Conservation (phyloP, 2,113 vertebrate species). For the Diglossa brunneiventris region DNA sequence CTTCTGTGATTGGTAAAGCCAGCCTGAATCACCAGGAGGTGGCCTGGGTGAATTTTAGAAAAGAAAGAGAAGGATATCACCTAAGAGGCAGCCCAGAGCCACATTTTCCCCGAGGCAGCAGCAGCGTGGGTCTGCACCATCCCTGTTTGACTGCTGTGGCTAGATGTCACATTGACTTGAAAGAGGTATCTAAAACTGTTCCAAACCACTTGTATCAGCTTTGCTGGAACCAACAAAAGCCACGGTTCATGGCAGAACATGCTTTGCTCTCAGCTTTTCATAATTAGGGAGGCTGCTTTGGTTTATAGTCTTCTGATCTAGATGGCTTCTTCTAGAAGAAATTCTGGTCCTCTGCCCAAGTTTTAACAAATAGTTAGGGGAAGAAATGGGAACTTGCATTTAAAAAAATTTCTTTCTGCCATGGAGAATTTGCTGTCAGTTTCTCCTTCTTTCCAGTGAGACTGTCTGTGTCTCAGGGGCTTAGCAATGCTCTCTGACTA, state of each 20-base stretch:
- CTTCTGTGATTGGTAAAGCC: background rate
- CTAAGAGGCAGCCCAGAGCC: background rate
- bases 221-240: background rate
- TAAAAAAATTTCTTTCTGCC: background rate
- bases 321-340: background rate
- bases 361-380: background rate
- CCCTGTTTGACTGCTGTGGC: background rate
- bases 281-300: background rate
- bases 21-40: background rate
- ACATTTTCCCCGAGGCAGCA: background rate
- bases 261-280: background rate
- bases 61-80: background rate
- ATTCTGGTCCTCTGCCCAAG: conserved; percentile 2
- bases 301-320: background rate
- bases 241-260: conserved; percentile 2
- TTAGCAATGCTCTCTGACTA: background rate
- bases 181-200: conserved; percentile 20
- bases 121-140: background rate
- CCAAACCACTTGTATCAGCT: conserved; percentile 39
- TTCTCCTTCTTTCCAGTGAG: background rate
- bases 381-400: background rate
- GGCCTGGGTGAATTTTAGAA: background rate
- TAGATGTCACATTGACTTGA: background rate
- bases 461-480: background rate
- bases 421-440: background rate